Evolutionary conservation across 2,888 invertebrate species (phyloP).

Genomic region (Rhingia campestris): DNA sequence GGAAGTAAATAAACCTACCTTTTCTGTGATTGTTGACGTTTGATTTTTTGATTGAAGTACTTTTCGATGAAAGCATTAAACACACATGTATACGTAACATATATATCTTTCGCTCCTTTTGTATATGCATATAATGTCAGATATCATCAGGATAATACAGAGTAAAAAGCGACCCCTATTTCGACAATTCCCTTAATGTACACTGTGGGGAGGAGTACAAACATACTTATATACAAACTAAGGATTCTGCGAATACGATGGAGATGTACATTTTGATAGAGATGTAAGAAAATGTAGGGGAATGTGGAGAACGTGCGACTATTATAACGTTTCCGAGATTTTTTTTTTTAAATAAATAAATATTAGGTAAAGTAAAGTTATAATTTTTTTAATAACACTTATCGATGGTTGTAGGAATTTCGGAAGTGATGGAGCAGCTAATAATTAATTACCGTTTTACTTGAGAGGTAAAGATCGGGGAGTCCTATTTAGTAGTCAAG

Average conservation of each 20-base stretch:
- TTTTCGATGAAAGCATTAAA: slow-evolving; percentile 57
- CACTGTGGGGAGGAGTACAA: slow-evolving; percentile 20
- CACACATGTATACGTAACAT: background rate
- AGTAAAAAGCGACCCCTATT: slow-evolving; percentile 6
- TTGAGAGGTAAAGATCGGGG: too few relatives aligned
- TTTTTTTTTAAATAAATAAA: too few relatives aligned
- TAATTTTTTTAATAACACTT: too few relatives aligned
- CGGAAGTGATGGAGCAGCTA: too few relatives aligned
- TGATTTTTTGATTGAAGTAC: slow-evolving; percentile 64
- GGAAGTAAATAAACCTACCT: slow-evolving; percentile 34
- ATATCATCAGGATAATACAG: slow-evolving; percentile 10
- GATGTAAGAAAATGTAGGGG: background rate
- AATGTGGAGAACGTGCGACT: too few relatives aligned
- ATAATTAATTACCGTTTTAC: too few relatives aligned
- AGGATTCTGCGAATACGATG: slow-evolving; percentile 7
- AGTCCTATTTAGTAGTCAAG: too few relatives aligned
- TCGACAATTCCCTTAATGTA: slow-evolving; percentile 58
- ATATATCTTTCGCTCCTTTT: background rate
- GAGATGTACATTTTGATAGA: slow-evolving; percentile 21
- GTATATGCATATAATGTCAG: background rate
- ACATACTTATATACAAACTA: background rate
- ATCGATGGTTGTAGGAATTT: too few relatives aligned
- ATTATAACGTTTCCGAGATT: too few relatives aligned
- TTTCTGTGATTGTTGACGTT: slow-evolving; percentile 62
- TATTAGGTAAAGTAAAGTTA: too few relatives aligned